A percentile compares a stretch with the other conserved stretches of the same genome.
These are phyloP conservation scores for Phorcus lineatus DNA, from an alignment of 2,888 invertebrate species.

Conservation along the genomic window DNA sequence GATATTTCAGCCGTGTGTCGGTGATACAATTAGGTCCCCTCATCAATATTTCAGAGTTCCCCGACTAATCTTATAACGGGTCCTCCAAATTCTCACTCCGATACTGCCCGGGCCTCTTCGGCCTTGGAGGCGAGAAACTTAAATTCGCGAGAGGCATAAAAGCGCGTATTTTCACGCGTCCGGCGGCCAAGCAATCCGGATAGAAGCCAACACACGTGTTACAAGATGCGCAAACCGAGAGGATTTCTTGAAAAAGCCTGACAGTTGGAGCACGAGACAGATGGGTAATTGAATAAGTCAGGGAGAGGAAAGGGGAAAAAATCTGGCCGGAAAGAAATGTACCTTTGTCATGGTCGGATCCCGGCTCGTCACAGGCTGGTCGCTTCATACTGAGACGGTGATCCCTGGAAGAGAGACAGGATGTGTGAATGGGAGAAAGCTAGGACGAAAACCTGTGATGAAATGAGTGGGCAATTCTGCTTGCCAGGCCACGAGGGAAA, in stretches of 20 bases:
- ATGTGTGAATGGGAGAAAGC: not conserved
- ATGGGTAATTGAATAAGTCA: slow-evolving; percentile 28
- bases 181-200: slow-evolving; percentile 50
- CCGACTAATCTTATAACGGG: slow-evolving; percentile 58
- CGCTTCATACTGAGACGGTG: slow-evolving; percentile 64
- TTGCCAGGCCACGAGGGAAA: not conserved
- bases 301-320: not conserved
- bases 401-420: slow-evolving; percentile 52
- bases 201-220: slow-evolving; percentile 23
- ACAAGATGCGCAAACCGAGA: slow-evolving; percentile 12
- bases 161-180: slow-evolving; percentile 54
- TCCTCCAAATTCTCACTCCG: slow-evolving; percentile 55
- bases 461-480: not conserved
- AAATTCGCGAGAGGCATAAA: slow-evolving; percentile 61
- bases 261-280: not conserved
- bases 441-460: not conserved
- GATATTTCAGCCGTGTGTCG: slow-evolving; percentile 53
- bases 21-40: slow-evolving; percentile 57
- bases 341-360: slow-evolving; percentile 59
- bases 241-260: slow-evolving; percentile 26
- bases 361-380: slow-evolving; percentile 55
- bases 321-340: slow-evolving; percentile 29
- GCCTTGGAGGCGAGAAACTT: slow-evolving; percentile 54
- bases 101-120: slow-evolving; percentile 40
- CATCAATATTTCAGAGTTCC: slow-evolving; percentile 63